Evolutionary conservation across 1,140 invertebrate genomes (phyloP).

Genomic region (Diabrotica undecimpunctata): DNA sequence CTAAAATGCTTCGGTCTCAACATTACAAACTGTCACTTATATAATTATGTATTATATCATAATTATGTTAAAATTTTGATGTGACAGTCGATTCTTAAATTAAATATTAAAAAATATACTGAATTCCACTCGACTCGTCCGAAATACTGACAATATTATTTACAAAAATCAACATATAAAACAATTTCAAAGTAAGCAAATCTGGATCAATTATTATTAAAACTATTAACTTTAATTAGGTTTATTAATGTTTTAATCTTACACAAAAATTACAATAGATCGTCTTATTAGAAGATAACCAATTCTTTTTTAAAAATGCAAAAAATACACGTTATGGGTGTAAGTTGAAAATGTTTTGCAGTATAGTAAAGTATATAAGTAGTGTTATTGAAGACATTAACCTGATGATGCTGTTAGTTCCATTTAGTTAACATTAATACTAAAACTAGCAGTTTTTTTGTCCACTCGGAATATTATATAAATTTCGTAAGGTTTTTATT

Average conservation of each 20-base stretch:
- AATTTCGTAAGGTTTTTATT: too few relatives aligned
- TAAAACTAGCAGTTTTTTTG: too few relatives aligned
- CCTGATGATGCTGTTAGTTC: too few relatives aligned
- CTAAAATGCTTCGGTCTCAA: too few relatives aligned
- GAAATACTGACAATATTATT: conserved; percentile 9
- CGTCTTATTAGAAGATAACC: background rate
- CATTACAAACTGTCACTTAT: too few relatives aligned
- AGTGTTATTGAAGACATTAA: background rate
- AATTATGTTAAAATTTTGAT: too few relatives aligned
- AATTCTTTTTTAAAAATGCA: background rate
- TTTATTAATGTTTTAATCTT: background rate
- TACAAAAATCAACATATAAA: conserved; percentile 16
- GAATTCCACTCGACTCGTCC: background rate
- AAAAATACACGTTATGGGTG: background rate
- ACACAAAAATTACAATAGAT: background rate
- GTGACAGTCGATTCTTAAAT: too few relatives aligned
- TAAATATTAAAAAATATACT: background rate
- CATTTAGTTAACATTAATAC: too few relatives aligned
- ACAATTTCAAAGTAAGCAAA: conserved; percentile 1
- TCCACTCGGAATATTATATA: too few relatives aligned
- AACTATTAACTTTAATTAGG: background rate
- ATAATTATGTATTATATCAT: too few relatives aligned
- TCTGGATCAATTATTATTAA: too few relatives aligned
- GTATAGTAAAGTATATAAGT: background rate
- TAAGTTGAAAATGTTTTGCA: background rate